Percentiles rank a stretch among this genome's conserved stretches.
Evolutionary conservation across 1,140 invertebrate species (phyloP).

Genomic region (Leptinotarsa lineolata): DNA sequence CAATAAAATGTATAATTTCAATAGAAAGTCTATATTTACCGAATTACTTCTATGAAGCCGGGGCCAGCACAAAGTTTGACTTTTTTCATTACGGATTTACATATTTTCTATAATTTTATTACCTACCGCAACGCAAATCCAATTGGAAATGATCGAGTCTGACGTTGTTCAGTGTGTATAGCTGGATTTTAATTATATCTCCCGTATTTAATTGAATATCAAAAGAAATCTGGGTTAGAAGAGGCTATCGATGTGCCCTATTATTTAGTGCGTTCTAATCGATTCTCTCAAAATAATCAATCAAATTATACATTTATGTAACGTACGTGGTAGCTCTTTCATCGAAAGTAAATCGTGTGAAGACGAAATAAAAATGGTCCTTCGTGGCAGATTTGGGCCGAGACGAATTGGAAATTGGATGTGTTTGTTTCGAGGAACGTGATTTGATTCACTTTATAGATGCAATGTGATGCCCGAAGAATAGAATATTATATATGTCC

Average conservation of each 20-base stretch:
- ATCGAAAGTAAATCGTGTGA: constrained; percentile 18
- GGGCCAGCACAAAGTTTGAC: background rate
- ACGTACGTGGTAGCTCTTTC: background rate
- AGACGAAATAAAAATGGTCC: background rate
- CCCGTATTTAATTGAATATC: constrained; percentile 10
- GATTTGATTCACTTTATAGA: no score
- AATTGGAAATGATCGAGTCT: constrained; percentile 3
- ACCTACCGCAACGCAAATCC: constrained; percentile 15
- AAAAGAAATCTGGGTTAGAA: constrained; percentile 20
- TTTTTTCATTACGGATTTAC: constrained; percentile 7
- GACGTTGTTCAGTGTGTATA: constrained; percentile 1
- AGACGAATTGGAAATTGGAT: constrained; percentile 2
- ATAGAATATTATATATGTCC: no score
- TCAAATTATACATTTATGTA: constrained; percentile 12
- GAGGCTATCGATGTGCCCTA: constrained; percentile 3
- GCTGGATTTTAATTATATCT: constrained; percentile 10
- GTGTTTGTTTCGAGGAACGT: no score
- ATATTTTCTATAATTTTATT: constrained; percentile 18
- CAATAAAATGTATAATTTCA: constrained; percentile 15
- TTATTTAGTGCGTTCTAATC: constrained; percentile 9
- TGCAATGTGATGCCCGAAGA: no score
- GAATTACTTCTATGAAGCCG: background rate
- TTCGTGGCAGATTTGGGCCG: background rate
- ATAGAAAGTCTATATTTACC: constrained; percentile 4
- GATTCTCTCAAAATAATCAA: constrained; percentile 9